Evolutionary conservation across 2,797 vertebrate genomes (phyloP).

Genomic region (Anguilla obscura): DNA sequence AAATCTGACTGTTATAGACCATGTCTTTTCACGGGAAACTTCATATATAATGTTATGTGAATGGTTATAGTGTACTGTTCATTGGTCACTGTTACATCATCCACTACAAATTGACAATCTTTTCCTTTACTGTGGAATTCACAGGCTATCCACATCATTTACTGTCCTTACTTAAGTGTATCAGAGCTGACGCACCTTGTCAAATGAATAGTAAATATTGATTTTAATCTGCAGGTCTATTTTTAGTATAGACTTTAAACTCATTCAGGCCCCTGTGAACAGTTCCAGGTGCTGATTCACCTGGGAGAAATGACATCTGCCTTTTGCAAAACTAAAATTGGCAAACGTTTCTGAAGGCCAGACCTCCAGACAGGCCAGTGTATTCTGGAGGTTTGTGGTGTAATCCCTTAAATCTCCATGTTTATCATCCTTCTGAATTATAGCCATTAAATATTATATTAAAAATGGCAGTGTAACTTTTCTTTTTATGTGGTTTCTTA

Average conservation of each 20-base stretch:
- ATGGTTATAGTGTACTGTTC: not conserved
- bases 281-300: not conserved
- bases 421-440: conserved; percentile 1
- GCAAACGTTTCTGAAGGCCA: conserved; percentile 40
- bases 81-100: not conserved
- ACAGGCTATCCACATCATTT: not conserved
- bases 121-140: not conserved
- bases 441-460: not conserved
- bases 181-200: not conserved
- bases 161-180: not conserved
- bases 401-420: conserved; percentile 9
- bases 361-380: conserved; percentile 23
- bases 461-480: too few relatives aligned
- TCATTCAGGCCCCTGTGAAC: not conserved
- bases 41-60: not conserved
- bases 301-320: conserved; percentile 5
- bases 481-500: not conserved
- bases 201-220: not conserved
- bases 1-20: not conserved
- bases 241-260: conserved; percentile 10
- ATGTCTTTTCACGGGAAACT: not conserved
- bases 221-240: not conserved
- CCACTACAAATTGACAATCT: not conserved
- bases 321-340: not conserved
- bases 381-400: conserved; percentile 30